Base-by-base conservation (phyloP, 2,888 invertebrate species). In the Brachypterus glaber region DNA sequence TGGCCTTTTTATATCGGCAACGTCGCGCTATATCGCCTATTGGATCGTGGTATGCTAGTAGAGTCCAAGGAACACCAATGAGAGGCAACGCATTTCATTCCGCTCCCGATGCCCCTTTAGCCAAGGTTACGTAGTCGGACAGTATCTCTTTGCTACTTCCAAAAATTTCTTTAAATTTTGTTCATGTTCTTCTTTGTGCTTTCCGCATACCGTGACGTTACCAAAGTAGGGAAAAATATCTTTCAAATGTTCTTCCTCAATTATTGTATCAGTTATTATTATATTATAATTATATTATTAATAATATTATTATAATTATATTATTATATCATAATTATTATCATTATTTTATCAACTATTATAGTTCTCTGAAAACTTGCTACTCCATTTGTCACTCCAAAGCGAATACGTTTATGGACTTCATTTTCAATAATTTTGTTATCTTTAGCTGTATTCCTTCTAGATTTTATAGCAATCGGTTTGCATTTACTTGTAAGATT, bases 371-470 rank as follows among this genome's bases (percentile, higher is more conserved):
- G 25, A 12, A 33, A 37, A 25, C 31, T 15, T 4, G 37, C 30
- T 9, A 31, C 31, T 16, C 31, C 37, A 32, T 37, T 31, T 4
- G 37, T 33, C n/a, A 39, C 13, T n/a, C 41, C 31, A 21, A 41
- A 41, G 5, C 30, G 21, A 15, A 37, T 21, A 8, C 30, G 8
- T 7, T 18, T 29, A 21, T n/a, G n/a, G n/a, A 18, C 18, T 34
- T 39, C 30, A 17, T 8, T 8, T n/a, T 13, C 13, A 11, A 38
- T 38, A 14, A 38, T 33, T 38, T 17, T 33, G 16, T 12, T 15
- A 29, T 38, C 25, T 8, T 38, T 29, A 12, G 21, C 12, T 2
- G 33, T 32, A 33, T 31, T 25, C n/a, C 13, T 33, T 16, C 30
- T 17, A 14, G 39, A 34, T 34, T 33, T 39, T n/a, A 16, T 34